phyloP scores from a whole-genome alignment of 2,113 vertebrate species.

The Copsychus sechellarum region DNA sequence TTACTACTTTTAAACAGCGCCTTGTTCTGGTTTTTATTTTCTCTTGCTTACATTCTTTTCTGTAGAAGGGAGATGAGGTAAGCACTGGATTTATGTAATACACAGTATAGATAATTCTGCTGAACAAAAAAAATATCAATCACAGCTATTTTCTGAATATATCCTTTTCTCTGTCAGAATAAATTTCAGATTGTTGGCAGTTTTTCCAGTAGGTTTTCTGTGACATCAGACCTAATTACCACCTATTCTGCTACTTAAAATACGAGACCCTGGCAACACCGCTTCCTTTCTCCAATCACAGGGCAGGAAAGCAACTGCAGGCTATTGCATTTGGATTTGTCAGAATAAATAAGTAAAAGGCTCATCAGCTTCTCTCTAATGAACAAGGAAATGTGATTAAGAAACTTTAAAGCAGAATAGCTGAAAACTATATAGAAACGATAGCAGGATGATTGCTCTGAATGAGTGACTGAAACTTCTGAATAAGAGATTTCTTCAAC shows the following conservation, averaged over 20 bases:
- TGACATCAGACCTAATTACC: slow-evolving; percentile 30
- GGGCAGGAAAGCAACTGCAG: neutral
- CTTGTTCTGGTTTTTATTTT: neutral
- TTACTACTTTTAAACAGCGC: neutral
- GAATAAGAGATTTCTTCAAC: slow-evolving; percentile 42
- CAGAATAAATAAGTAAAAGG: slow-evolving; percentile 47
- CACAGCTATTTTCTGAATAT: neutral
- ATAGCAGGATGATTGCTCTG: slow-evolving; percentile 37
- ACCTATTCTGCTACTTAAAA: slow-evolving; percentile 24
- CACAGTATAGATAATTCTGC: neutral
- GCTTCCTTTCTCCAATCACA: neutral
- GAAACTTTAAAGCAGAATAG: slow-evolving; percentile 22
- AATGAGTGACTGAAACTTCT: slow-evolving; percentile 40
- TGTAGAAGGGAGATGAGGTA: neutral
- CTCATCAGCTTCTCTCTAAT: slow-evolving; percentile 33
- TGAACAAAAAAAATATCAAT: slow-evolving; percentile 13
- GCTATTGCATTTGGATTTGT: slow-evolving; percentile 26
- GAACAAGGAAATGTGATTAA: slow-evolving; percentile 63
- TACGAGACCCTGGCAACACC: neutral
- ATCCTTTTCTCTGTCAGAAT: neutral
- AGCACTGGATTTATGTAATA: neutral
- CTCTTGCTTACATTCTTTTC: neutral
- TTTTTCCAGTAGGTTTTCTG: neutral
- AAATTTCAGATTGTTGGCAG: neutral
- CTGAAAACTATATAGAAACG: slow-evolving; percentile 47